phyloP scores from a whole-genome alignment of 2,113 vertebrate genomes.

The Alethe castanea region DNA sequence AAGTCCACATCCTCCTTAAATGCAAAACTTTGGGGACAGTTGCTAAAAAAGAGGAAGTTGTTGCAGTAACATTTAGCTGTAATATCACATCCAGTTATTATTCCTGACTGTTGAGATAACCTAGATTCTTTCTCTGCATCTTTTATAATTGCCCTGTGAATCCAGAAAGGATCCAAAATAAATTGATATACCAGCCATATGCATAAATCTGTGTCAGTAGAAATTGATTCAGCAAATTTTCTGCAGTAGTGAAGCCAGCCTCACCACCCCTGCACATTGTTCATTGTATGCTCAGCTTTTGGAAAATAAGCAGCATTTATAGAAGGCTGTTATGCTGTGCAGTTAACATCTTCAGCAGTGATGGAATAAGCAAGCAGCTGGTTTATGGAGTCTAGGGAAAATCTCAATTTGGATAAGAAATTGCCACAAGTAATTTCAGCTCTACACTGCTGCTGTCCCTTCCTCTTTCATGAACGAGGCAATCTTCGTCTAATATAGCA shows the following conservation, averaged over 20 bases:
- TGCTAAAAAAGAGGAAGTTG: background rate
- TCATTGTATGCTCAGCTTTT: background rate
- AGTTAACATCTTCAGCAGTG: constrained; percentile 34
- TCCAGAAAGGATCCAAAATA: constrained; percentile 25
- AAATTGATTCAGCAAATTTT: constrained; percentile 27
- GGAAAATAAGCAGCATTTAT: constrained; percentile 25
- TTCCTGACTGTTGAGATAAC: background rate
- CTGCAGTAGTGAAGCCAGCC: background rate
- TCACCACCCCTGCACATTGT: background rate
- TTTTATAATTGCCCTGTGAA: background rate
- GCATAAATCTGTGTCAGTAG: constrained; percentile 11
- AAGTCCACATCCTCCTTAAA: background rate
- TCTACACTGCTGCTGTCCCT: background rate
- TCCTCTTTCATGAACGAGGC: background rate
- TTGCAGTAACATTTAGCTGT: background rate
- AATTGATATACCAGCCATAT: background rate
- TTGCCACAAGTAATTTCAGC: constrained; percentile 30
- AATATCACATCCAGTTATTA: background rate
- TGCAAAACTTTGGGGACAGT: background rate
- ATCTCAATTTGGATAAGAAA: constrained; percentile 54
- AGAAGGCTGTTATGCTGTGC: background rate
- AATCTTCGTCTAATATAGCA: background rate
- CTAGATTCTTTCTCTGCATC: background rate
- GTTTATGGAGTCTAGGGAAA: constrained; percentile 8
- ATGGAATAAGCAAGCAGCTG: constrained; percentile 28